Base-by-base conservation (phyloP, 2,888 invertebrate genomes). In the Synanthedon formicaeformis region DNA sequence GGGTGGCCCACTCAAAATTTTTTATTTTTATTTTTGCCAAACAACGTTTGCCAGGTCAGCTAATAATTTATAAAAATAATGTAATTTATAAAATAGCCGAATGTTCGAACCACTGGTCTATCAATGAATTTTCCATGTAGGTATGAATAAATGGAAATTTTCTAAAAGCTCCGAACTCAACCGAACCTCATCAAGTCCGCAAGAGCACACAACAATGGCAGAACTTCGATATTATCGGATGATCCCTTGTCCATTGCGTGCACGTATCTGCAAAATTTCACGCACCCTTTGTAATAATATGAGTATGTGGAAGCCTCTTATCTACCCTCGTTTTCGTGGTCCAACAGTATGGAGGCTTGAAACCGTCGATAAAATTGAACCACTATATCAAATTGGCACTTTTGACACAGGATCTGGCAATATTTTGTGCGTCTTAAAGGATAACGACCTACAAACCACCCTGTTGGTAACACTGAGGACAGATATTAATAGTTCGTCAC, bases 341-440 rank as follows among this genome's bases (percentile, higher is more conserved):
- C 65, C 71, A 66, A 71, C 69, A 69, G 66, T 66, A 63, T 23
- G 57, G 54, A 60, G 54, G 54, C 62, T 59, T 58, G 54, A 63
- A 69, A 69, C 60, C 63, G 61, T 56, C 74, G 77, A 81, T 81
- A 83, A 82, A 80, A 78, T 78, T 34, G 71, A 71, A 65, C 73
- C 66, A 77, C 77, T 84, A 81, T 78, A 85, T 85, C 84, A 84
- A 83, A 85, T 82, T 79, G 84, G 76, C 82, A 81, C 79, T 82
- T 78, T 75, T 71, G 73, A 73, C 69, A 67, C 67, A 71, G 73
- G 68, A 75, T 74, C 75, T 68, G 60, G 68, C 64, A 69, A 79
- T 79, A 78, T 80, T 79, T 80, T 76, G 70, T 74, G 73, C 72
- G 71, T 69, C 75, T 75, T 71, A 70, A 69, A 71, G 76, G 76